Evolutionary conservation across 23 tunicate genomes (phyloP).

Genomic region (Halocynthia roretzi): DNA sequence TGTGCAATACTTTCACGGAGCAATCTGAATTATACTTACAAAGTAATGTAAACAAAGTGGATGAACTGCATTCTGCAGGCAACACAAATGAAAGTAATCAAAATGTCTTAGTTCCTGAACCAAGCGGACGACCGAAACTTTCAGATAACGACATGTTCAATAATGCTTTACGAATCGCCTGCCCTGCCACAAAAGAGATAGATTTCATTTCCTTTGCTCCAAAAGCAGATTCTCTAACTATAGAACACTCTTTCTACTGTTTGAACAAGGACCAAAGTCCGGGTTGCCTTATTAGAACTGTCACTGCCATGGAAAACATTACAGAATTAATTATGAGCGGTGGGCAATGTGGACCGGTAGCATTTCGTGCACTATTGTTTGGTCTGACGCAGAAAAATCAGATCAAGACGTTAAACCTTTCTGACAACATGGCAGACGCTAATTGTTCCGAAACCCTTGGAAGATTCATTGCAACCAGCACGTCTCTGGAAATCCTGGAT

Average conservation of each 20-base stretch:
- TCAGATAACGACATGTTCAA: constrained; percentile 19
- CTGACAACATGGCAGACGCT: constrained; percentile 73
- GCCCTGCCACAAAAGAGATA: constrained; percentile 4
- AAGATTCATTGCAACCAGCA: constrained; percentile 11
- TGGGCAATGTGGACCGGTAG: constrained; percentile 67
- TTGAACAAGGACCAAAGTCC: not conserved
- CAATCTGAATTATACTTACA: no score
- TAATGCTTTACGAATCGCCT: constrained; percentile 12
- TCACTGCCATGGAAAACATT: constrained; percentile 9
- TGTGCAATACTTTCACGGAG: no score
- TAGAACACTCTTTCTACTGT: constrained; percentile 21
- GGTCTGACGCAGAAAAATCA: constrained; percentile 11
- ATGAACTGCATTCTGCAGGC: no score
- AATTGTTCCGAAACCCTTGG: constrained; percentile 45
- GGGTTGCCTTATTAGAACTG: constrained; percentile 1
- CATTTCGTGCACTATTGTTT: constrained; percentile 39
- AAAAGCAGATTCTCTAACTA: constrained; percentile 8
- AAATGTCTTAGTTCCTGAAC: no score
- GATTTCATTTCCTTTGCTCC: constrained; percentile 1
- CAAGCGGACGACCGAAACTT: no score
- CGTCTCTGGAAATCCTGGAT: constrained; percentile 20
- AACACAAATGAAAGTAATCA: no score
- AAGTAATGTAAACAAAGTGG: no score
- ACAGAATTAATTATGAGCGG: constrained; percentile 36
- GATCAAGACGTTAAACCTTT: constrained; percentile 34